A percentile compares a stretch with the other conserved stretches of the same genome.
Conservation (phyloP, 2,797 vertebrate species). For the Sebastes taczanowskii region DNA sequence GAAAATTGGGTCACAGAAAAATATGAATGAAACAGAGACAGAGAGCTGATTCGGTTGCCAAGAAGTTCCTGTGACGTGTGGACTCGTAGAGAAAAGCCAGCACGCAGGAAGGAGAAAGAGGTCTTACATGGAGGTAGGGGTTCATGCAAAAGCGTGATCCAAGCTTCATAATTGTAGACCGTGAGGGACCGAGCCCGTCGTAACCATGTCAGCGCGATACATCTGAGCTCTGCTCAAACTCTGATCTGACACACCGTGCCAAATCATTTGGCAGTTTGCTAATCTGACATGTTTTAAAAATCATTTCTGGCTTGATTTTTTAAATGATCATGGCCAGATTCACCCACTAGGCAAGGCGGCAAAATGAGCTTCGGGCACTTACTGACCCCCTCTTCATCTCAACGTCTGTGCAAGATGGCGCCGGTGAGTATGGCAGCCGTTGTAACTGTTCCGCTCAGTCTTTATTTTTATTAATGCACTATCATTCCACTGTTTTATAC, state of each 20-base stretch:
- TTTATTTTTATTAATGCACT: too few relatives aligned
- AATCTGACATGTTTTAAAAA: neutral
- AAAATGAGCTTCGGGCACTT: neutral
- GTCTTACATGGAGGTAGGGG: constrained; percentile 34
- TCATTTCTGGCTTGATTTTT: neutral
- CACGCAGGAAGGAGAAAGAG: neutral
- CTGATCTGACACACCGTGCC: neutral
- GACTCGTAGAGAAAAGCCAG: constrained; percentile 35
- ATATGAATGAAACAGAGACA: constrained; percentile 73
- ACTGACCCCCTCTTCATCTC: neutral
- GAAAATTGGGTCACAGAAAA: constrained; percentile 75
- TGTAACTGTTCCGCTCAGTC: too few relatives aligned
- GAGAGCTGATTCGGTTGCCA: constrained; percentile 64
- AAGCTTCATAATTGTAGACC: constrained; percentile 14
- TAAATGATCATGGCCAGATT: neutral
- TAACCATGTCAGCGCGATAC: constrained; percentile 26
- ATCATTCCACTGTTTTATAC: too few relatives aligned
- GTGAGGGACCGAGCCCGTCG: neutral
- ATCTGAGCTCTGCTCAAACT: neutral
- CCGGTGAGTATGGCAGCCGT: too few relatives aligned
- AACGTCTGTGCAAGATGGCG: too few relatives aligned
- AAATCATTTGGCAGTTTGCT: neutral
- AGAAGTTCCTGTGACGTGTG: constrained; percentile 63
- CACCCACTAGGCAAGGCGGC: neutral
- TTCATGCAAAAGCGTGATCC: constrained; percentile 20